A percentile compares a stretch with the other conserved stretches of the same genome.
phyloP scores from a whole-genome alignment of 2,113 vertebrate species.

The Aythya baeri region DNA sequence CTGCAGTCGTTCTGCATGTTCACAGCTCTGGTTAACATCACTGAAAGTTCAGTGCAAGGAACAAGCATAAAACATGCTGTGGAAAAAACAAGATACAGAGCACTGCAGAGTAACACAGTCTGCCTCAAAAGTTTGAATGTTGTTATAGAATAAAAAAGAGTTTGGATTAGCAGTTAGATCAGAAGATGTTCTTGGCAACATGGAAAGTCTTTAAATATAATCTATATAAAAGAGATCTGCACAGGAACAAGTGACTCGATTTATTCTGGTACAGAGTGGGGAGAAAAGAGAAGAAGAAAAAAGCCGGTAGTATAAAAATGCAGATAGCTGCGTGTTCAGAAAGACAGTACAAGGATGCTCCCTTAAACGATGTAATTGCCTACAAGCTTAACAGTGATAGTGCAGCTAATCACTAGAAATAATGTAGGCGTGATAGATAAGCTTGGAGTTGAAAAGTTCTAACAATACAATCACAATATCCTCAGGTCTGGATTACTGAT shows the following conservation, averaged over 20 bases:
- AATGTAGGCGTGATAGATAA: constrained; percentile 69
- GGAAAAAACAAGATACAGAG: background rate
- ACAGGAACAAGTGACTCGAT: background rate
- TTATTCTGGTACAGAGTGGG: background rate
- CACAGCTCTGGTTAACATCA: background rate
- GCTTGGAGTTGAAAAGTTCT: constrained; percentile 59
- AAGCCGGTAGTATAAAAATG: background rate
- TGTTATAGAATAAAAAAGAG: background rate
- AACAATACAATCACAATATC: constrained; percentile 52
- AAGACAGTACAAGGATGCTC: constrained; percentile 28
- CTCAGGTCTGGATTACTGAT: constrained; percentile 69
- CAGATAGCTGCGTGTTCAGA: constrained; percentile 32
- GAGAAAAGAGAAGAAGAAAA: background rate
- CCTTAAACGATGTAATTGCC: constrained; percentile 36
- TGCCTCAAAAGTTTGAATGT: background rate
- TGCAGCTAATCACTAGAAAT: constrained; percentile 69
- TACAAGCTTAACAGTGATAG: constrained; percentile 61
- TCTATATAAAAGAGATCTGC: background rate
- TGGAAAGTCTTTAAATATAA: background rate
- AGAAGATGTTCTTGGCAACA: background rate
- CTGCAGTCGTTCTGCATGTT: background rate
- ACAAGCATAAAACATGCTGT: background rate
- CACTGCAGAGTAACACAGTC: background rate
- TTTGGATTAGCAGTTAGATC: background rate
- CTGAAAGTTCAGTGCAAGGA: background rate